These are phyloP conservation scores for Yoshiicerus persimilis DNA, from an alignment of 1,140 invertebrate species.

Conservation along the genomic window DNA sequence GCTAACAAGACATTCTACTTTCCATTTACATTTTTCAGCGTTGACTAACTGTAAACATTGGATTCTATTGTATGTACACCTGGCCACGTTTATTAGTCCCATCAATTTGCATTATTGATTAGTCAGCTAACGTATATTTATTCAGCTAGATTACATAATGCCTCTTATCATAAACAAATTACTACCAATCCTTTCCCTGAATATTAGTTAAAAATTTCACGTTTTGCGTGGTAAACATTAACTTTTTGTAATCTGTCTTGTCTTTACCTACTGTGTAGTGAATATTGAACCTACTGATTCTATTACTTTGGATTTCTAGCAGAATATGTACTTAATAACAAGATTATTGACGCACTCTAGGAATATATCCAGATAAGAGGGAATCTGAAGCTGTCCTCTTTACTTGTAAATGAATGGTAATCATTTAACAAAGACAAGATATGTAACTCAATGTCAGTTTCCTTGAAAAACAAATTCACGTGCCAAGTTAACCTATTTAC, in stretches of 20 bases:
- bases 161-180: neutral
- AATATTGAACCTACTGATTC: too few species aligned
- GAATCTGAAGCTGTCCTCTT: too few species aligned
- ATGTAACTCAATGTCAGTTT: neutral
- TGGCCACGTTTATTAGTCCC: neutral
- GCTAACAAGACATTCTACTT: slow-evolving; percentile 14
- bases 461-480: neutral
- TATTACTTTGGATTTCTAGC: too few species aligned
- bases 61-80: neutral
- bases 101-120: slow-evolving; percentile 16
- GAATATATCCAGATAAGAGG: too few species aligned
- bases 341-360: too few species aligned
- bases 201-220: neutral
- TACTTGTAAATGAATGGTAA: neutral
- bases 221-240: neutral
- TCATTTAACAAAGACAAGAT: neutral
- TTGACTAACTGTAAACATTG: neutral
- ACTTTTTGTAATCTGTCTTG: too few species aligned
- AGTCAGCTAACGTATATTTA: neutral
- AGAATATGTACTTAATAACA: too few species aligned
- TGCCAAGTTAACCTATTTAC: neutral
- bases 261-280: too few species aligned
- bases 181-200: neutral
- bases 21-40: neutral
- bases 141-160: neutral